Conservation (phyloP, 2,113 vertebrate species). For the Telmatochromis sp. region DNA sequence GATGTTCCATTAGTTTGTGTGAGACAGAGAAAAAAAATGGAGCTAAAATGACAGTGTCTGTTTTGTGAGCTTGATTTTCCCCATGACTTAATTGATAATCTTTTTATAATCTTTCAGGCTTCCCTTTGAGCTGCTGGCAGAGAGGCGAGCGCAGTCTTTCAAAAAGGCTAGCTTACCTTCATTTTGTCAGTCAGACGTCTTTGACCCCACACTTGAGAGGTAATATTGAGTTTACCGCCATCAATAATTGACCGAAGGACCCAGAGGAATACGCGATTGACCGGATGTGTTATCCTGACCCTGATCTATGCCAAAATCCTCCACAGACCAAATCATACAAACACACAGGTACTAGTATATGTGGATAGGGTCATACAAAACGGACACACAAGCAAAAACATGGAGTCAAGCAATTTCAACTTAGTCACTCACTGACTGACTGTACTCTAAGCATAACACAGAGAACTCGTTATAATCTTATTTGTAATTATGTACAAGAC, state of each 20-base stretch:
- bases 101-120: conserved; percentile 4
- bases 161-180: conserved; percentile 22
- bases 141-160: background rate
- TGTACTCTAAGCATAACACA: background rate
- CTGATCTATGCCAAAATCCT: conserved; percentile 35
- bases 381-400: background rate
- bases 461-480: background rate
- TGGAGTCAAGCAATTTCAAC: background rate
- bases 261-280: conserved; percentile 32
- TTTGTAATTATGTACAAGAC: background rate
- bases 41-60: background rate
- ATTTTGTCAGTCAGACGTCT: conserved; percentile 20
- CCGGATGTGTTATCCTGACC: conserved; percentile 9
- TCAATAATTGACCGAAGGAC: conserved; percentile 31
- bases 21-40: background rate
- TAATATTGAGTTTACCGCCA: conserved; percentile 30
- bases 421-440: background rate
- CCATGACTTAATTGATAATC: background rate
- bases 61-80: background rate
- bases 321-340: background rate
- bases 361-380: background rate
- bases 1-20: background rate
- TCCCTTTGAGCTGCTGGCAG: background rate
- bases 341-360: background rate
- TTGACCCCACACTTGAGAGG: conserved; percentile 10